Evolutionary conservation across 2,888 invertebrate species (phyloP).

Genomic region (Parascotia fuliginaria): DNA sequence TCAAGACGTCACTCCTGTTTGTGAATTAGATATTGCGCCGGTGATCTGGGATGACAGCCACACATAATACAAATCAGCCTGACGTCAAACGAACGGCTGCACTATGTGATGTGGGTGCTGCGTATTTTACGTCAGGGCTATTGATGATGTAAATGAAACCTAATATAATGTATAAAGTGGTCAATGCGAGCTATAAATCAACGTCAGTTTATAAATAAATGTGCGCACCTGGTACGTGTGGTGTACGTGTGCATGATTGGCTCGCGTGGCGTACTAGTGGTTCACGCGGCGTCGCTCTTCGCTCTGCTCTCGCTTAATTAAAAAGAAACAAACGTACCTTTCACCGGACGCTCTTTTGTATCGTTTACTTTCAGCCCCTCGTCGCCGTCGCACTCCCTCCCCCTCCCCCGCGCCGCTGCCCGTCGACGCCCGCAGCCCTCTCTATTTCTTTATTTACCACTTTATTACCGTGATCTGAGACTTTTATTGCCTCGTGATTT

Average conservation of each 20-base stretch:
- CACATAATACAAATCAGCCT: no score
- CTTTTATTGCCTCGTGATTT: slow-evolving; percentile 21
- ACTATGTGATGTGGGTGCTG: no score
- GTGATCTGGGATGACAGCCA: no score
- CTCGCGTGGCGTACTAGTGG: not conserved
- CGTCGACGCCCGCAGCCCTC: not conserved
- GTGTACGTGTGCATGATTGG: not conserved
- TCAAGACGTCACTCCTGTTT: no score
- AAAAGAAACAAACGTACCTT: slow-evolving; percentile 37
- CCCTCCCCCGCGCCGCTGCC: not conserved
- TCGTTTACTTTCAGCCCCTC: slow-evolving; percentile 22
- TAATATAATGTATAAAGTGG: no score
- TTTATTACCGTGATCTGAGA: slow-evolving; percentile 15
- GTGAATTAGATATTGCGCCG: no score
- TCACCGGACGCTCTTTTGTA: slow-evolving; percentile 13
- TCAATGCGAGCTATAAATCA: no score
- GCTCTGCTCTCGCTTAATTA: slow-evolving; percentile 37
- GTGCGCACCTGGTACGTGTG: not conserved
- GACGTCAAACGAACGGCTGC: no score
- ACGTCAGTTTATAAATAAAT: no score
- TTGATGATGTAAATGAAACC: no score
- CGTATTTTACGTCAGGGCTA: no score
- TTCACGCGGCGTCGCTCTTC: not conserved
- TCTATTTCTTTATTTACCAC: slow-evolving; percentile 31
- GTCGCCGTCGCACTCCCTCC: not conserved